Base-by-base conservation (phyloP, 2,888 invertebrate genomes). In the Onchidella celtica region DNA sequence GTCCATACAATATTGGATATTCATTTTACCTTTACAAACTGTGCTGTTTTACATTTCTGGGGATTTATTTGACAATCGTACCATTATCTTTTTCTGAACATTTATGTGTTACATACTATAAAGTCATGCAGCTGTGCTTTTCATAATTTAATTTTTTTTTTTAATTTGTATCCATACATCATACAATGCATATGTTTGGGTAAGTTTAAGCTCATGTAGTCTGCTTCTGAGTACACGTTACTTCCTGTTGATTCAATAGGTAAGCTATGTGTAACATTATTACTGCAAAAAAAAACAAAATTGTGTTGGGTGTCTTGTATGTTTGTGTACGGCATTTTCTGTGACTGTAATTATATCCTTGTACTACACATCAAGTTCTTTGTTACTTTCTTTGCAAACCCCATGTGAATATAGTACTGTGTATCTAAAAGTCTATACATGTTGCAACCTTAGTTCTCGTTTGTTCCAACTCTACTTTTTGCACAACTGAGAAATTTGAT, bases 301-400 rank as follows among this genome's bases (percentile, higher is more conserved):
- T n/a, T 72, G 29, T 75, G 24, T 74, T 74, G 63, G 21, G 55
- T 61, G 69, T 69, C 59, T 69, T 59, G 11, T 24, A 57, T 38
- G 66, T 68, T 65, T 77, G 40, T 59, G 59, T 59, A 69, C 29
- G 38, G 36, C 68, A 47, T 78, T 66, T 34, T 24, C n/a, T 68
- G 76, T 76, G 66, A 27, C 40, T 74, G 66, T 66, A 78, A 78
- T 78, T 78, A 78, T 69, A 68, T 59, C 36, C 38, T 57, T 75
- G 59, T 61, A 75, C 47, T 75, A 38, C 3, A 47, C 17, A 6
- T 47, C 6, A 6, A 47, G 17, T 11, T 17, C 6, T 6, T 47
- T 47, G 47, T 47, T 6, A 47, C 47, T 47, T 47, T 47, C 47
- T 47, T 6, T 47, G n/a, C n/a, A n/a, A n/a, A n/a, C n/a, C n/a